Evolutionary conservation across 1,140 invertebrate species (phyloP).

Genomic region (Calosoma granatense): DNA sequence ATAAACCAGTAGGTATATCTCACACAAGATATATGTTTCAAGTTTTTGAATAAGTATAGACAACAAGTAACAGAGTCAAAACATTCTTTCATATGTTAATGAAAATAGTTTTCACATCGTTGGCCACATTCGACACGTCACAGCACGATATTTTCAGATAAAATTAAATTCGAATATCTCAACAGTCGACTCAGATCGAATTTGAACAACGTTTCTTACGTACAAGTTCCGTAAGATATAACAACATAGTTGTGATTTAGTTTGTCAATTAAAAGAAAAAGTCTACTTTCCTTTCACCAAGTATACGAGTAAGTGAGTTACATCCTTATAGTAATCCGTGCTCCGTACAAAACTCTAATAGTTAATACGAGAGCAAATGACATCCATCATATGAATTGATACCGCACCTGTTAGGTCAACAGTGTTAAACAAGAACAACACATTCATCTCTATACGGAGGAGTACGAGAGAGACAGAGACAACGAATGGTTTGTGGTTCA

Average conservation of each 20-base stretch:
- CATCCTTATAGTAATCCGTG: background rate
- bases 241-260: too few relatives aligned
- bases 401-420: conserved; percentile 5
- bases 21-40: too few relatives aligned
- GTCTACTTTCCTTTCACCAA: background rate
- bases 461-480: background rate
- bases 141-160: background rate
- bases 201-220: too few relatives aligned
- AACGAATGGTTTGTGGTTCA: background rate
- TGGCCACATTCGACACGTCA: background rate
- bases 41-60: too few relatives aligned
- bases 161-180: background rate
- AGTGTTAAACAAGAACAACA: background rate
- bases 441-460: background rate
- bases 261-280: too few relatives aligned
- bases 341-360: background rate
- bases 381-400: conserved; percentile 1
- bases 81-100: background rate
- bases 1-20: too few relatives aligned
- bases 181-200: too few relatives aligned
- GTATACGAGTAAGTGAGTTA: background rate
- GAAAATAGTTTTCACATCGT: background rate
- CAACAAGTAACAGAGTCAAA: too few relatives aligned
- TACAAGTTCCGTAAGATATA: too few relatives aligned
- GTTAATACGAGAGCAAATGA: background rate